Conservation (phyloP, 2,888 invertebrate species). For the Embidobia sp. region DNA sequence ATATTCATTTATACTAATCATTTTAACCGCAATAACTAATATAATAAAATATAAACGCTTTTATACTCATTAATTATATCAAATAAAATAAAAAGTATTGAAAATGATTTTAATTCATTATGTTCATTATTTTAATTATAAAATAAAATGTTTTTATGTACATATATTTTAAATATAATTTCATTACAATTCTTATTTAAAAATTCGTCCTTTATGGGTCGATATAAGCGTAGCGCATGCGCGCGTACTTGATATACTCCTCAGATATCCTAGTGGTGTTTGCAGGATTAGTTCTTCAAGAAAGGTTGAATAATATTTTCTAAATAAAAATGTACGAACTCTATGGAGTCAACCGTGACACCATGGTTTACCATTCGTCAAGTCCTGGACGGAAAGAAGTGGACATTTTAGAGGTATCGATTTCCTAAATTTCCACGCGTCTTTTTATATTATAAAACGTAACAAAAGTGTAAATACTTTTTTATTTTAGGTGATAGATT, state of each 20-base stretch:
- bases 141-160: too few relatives aligned
- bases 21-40: too few relatives aligned
- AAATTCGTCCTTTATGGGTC: slow-evolving; percentile 49
- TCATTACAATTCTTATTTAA: slow-evolving; percentile 31
- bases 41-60: too few relatives aligned
- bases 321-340: slow-evolving; percentile 75
- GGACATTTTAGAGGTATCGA: slow-evolving; percentile 76
- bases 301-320: slow-evolving; percentile 14
- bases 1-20: too few relatives aligned
- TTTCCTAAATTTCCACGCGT: not conserved
- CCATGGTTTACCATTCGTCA: slow-evolving; percentile 77
- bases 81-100: too few relatives aligned
- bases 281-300: slow-evolving; percentile 25
- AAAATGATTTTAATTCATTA: too few relatives aligned
- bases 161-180: too few relatives aligned
- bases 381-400: slow-evolving; percentile 77
- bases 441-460: too few relatives aligned
- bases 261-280: slow-evolving; percentile 29
- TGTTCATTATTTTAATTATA: too few relatives aligned
- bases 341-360: slow-evolving; percentile 75
- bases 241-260: slow-evolving; percentile 13
- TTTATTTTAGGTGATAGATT: not conserved
- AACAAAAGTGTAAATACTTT: too few relatives aligned
- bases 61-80: too few relatives aligned
- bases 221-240: slow-evolving; percentile 60